Evolutionary conservation across 2,113 vertebrate species (phyloP).

Genomic region (Elachura formosa): DNA sequence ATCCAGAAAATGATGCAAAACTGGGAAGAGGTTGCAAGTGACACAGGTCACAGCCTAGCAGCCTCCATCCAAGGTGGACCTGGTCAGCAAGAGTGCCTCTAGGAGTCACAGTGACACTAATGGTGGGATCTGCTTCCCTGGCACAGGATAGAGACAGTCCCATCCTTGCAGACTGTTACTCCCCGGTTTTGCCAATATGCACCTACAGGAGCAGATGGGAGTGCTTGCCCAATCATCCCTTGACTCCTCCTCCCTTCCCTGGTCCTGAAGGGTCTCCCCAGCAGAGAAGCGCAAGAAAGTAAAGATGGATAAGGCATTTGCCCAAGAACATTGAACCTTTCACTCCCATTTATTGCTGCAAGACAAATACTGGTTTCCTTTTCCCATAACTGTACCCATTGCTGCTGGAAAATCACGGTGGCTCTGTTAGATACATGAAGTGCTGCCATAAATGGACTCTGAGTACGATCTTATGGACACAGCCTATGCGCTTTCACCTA

Average conservation of each 20-base stretch:
- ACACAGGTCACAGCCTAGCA: background rate
- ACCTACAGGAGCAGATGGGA: background rate
- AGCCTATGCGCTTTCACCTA: background rate
- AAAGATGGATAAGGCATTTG: background rate
- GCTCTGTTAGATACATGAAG: background rate
- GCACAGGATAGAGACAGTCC: background rate
- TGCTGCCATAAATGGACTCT: background rate
- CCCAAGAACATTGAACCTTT: background rate
- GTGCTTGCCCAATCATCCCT: background rate
- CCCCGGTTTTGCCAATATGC: background rate
- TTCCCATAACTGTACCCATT: background rate
- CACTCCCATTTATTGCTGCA: background rate
- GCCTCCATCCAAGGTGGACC: accelerated
- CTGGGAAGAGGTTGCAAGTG: background rate
- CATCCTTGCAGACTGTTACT: background rate
- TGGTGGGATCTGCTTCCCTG: background rate
- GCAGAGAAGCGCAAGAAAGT: background rate
- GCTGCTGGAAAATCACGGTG: background rate
- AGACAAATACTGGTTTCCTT: background rate
- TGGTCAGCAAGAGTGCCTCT: background rate
- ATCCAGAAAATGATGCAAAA: background rate
- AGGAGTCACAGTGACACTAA: background rate
- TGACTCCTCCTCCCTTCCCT: background rate
- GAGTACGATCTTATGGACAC: background rate
- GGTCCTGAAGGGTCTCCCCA: background rate